Conservation (phyloP, 2,888 invertebrate genomes). For the Drosophila formosana region DNA sequence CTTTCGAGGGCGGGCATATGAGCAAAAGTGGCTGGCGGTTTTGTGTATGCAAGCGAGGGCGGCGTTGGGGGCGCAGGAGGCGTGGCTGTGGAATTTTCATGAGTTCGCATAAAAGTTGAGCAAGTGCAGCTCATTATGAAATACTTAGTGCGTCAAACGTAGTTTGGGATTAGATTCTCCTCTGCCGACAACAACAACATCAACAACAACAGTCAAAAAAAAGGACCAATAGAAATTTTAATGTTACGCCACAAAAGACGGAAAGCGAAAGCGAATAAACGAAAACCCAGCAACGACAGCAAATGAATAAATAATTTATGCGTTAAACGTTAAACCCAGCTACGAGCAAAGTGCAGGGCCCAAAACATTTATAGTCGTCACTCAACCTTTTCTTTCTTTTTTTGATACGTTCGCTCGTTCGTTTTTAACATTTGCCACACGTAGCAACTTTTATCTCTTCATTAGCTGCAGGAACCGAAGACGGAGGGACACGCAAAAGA, state of each 20-base stretch:
- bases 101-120: slow-evolving; percentile 26
- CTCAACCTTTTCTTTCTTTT: slow-evolving; percentile 35
- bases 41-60: slow-evolving; percentile 5
- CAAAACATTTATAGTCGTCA: slow-evolving; percentile 51
- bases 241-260: slow-evolving; percentile 45
- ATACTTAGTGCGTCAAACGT: slow-evolving; percentile 40
- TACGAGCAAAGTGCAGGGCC: neutral
- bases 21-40: slow-evolving; percentile 3
- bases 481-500: slow-evolving; percentile 2
- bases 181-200: neutral
- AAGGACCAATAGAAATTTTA: slow-evolving; percentile 57
- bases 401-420: neutral
- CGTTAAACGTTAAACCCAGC: slow-evolving; percentile 36
- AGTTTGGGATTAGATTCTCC: slow-evolving; percentile 4
- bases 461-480: slow-evolving; percentile 54
- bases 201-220: neutral
- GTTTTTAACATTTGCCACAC: slow-evolving; percentile 71
- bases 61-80: neutral
- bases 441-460: slow-evolving; percentile 77
- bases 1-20: slow-evolving; percentile 25
- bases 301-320: slow-evolving; percentile 81
- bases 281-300: slow-evolving; percentile 65
- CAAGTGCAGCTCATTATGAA: slow-evolving; percentile 64
- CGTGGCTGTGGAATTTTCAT: slow-evolving; percentile 30
- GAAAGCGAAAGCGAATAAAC: neutral